Conservation (phyloP, 2,113 vertebrate species). For the Phyllostomus discolor region DNA sequence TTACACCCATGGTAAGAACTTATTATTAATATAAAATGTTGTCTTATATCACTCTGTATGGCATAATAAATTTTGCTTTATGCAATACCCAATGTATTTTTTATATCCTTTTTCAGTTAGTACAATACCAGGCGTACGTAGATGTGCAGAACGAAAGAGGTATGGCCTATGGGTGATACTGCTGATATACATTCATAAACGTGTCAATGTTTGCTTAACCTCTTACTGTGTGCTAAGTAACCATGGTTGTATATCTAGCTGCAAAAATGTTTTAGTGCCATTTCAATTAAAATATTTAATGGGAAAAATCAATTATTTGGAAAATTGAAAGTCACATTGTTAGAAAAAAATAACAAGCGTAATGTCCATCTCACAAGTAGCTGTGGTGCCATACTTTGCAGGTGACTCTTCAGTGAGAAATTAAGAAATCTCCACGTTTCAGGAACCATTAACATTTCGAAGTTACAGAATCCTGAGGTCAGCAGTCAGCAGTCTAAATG, state of each 20-base stretch:
- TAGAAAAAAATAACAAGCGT: not conserved
- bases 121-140: not conserved
- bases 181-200: not conserved
- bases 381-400: not conserved
- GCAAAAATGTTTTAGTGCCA: not conserved
- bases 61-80: not conserved
- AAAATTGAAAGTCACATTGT: not conserved
- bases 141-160: not conserved
- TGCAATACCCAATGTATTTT: not conserved
- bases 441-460: slow-evolving; percentile 56
- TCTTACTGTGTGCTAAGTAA: not conserved
- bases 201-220: not conserved
- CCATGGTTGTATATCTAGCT: not conserved
- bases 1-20: not conserved
- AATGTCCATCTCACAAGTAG: not conserved
- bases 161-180: not conserved
- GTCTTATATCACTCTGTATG: not conserved
- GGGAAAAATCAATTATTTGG: not conserved
- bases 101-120: not conserved
- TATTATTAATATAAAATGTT: not conserved
- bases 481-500: slow-evolving; percentile 58
- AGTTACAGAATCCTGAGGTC: slow-evolving; percentile 61
- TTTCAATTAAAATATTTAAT: not conserved
- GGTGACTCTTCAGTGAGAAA: not conserved
- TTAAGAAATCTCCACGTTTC: slow-evolving; percentile 40